Evolutionary conservation across 2,888 invertebrate genomes (phyloP).

Genomic region (Xestia xanthographa): DNA sequence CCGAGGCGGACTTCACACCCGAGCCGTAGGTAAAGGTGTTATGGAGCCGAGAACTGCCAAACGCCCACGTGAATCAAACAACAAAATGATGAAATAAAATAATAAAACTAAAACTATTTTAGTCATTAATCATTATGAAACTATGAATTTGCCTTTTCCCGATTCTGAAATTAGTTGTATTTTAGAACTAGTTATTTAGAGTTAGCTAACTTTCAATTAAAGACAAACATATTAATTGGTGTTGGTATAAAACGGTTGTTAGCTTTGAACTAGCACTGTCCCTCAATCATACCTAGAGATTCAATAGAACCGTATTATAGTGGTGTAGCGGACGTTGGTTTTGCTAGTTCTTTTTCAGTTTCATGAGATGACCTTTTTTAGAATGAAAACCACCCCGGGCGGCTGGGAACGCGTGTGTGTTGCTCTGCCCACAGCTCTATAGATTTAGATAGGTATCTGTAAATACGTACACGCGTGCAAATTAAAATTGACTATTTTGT

Average conservation of each 20-base stretch:
- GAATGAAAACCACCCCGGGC: conserved; percentile 34
- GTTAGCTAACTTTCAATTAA: neutral
- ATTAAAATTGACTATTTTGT: neutral
- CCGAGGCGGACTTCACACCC: neutral
- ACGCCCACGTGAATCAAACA: neutral
- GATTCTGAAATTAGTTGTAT: neutral
- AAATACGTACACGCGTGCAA: neutral
- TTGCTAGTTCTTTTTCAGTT: conserved; percentile 34
- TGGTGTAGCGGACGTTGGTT: conserved; percentile 21
- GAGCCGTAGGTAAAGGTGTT: neutral
- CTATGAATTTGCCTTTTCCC: neutral
- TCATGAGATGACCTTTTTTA: conserved; percentile 42
- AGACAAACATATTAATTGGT: neutral
- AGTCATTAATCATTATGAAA: neutral
- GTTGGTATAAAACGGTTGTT: neutral
- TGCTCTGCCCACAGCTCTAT: conserved; percentile 3
- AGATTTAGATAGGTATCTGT: neutral
- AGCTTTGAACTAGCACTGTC: neutral
- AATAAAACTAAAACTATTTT: neutral
- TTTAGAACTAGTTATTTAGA: neutral
- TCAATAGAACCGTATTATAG: conserved; percentile 13
- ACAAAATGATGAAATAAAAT: neutral
- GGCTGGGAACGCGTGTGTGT: conserved; percentile 17
- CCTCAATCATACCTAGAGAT: conserved; percentile 10
- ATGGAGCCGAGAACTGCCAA: neutral